Conservation (phyloP, 1,140 invertebrate genomes). For the Heliothis subflexa region DNA sequence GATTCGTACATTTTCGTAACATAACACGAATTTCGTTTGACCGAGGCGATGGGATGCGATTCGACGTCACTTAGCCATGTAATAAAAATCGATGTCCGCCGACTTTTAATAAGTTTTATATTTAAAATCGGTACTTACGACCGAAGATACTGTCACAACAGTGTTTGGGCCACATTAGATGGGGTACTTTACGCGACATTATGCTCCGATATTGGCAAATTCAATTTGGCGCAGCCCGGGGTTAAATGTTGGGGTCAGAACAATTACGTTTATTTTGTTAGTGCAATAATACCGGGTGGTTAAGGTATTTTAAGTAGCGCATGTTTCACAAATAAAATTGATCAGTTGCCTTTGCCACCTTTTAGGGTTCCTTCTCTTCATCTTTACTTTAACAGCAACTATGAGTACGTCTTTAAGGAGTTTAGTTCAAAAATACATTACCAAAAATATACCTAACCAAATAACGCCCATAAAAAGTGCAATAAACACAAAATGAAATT, state of each 20-base stretch:
- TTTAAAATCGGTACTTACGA: slow-evolving; percentile 49
- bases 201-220: slow-evolving; percentile 60
- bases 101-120: slow-evolving; percentile 41
- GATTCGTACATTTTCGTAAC: slow-evolving; percentile 19
- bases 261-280: slow-evolving; percentile 36
- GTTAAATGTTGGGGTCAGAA: slow-evolving; percentile 60
- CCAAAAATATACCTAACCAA: slow-evolving; percentile 14
- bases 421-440: neutral
- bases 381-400: no score
- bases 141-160: slow-evolving; percentile 64
- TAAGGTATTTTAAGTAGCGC: neutral
- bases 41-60: neutral
- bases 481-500: slow-evolving; percentile 51
- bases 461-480: slow-evolving; percentile 20
- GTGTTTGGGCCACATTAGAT: slow-evolving; percentile 66
- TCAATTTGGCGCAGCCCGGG: slow-evolving; percentile 58
- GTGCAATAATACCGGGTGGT: slow-evolving; percentile 3
- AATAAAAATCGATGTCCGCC: slow-evolving; percentile 60
- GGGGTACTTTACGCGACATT: slow-evolving; percentile 64
- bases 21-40: slow-evolving; percentile 25
- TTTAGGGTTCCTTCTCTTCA: no score
- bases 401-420: neutral
- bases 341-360: neutral
- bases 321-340: neutral
- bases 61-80: slow-evolving; percentile 58